Evolutionary conservation across 2,113 vertebrate genomes (phyloP).

Genomic region (Cryptotis parvus): DNA sequence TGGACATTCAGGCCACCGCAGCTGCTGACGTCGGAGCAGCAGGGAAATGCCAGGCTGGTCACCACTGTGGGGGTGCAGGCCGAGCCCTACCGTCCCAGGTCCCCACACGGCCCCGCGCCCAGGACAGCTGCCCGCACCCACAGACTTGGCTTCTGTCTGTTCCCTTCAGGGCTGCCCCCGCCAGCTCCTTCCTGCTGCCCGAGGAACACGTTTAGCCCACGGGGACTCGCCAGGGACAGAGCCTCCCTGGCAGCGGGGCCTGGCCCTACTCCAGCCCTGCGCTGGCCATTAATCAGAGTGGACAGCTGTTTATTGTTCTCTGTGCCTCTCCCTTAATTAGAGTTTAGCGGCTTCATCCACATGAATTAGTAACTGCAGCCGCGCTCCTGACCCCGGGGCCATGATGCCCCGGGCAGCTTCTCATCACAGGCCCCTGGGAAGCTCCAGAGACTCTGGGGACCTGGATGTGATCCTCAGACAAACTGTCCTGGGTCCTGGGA

Average conservation of each 20-base stretch:
- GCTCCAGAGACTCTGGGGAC: background rate
- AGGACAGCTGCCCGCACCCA: too few species aligned
- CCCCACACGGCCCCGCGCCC: too few species aligned
- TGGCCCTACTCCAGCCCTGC: fast-evolving
- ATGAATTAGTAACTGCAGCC: conserved; percentile 14
- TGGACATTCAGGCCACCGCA: too few species aligned
- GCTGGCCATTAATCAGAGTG: conserved; percentile 14
- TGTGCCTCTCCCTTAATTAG: conserved; percentile 27
- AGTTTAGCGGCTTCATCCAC: background rate
- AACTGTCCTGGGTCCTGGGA: background rate
- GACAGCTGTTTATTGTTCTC: conserved; percentile 48
- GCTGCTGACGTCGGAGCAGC: too few species aligned
- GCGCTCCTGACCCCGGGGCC: background rate
- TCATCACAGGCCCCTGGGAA: background rate
- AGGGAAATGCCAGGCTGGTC: too few species aligned
- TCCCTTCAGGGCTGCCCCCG: too few species aligned
- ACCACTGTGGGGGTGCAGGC: too few species aligned
- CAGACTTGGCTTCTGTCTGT: too few species aligned
- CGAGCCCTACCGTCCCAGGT: too few species aligned
- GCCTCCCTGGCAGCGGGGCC: background rate
- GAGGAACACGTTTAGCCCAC: too few species aligned
- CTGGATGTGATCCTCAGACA: background rate
- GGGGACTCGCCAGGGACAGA: too few species aligned
- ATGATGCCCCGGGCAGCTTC: fast-evolving
- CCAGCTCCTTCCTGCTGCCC: too few species aligned